phyloP scores from a whole-genome alignment of 2,888 invertebrate species.

The Drosophila fulvimacula region DNA sequence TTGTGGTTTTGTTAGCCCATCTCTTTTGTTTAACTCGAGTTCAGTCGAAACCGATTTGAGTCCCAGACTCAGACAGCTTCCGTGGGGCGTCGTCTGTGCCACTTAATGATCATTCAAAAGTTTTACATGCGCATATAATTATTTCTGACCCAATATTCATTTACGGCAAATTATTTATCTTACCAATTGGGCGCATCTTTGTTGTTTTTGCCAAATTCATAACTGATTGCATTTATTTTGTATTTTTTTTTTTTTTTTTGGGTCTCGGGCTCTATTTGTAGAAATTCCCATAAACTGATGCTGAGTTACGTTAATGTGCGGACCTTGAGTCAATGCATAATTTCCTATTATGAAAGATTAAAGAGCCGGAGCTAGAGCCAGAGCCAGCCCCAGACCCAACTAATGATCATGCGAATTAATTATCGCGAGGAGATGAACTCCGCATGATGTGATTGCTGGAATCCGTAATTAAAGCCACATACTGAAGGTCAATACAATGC shows the following conservation, averaged over 20 bases:
- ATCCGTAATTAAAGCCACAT: conserved; percentile 28
- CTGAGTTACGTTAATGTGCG: conserved; percentile 24
- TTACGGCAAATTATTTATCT: conserved; percentile 23
- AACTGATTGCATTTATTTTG: conserved; percentile 58
- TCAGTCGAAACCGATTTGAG: conserved; percentile 46
- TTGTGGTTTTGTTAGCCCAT: conserved; percentile 25
- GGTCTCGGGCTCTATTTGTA: conserved; percentile 24
- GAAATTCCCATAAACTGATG: conserved; percentile 43
- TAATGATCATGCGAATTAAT: conserved; percentile 72
- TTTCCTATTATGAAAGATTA: conserved; percentile 52
- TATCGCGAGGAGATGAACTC: conserved; percentile 46
- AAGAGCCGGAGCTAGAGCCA: conserved; percentile 27
- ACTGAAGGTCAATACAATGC: conserved; percentile 37
- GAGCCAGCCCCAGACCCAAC: conserved; percentile 37
- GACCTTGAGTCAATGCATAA: conserved; percentile 59
- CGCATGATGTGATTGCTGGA: conserved; percentile 34
- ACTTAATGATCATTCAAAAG: conserved; percentile 46
- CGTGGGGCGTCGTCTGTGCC: conserved; percentile 60
- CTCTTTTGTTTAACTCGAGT: conserved; percentile 46
- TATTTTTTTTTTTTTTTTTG: too few relatives aligned
- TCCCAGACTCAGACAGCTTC: conserved; percentile 64
- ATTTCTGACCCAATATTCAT: conserved; percentile 71
- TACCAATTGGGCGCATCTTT: conserved; percentile 9
- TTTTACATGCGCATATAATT: conserved; percentile 59
- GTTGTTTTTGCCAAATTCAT: conserved; percentile 17